phyloP scores from a whole-genome alignment of 1,140 invertebrate genomes.

The Antheraea mylitta region DNA sequence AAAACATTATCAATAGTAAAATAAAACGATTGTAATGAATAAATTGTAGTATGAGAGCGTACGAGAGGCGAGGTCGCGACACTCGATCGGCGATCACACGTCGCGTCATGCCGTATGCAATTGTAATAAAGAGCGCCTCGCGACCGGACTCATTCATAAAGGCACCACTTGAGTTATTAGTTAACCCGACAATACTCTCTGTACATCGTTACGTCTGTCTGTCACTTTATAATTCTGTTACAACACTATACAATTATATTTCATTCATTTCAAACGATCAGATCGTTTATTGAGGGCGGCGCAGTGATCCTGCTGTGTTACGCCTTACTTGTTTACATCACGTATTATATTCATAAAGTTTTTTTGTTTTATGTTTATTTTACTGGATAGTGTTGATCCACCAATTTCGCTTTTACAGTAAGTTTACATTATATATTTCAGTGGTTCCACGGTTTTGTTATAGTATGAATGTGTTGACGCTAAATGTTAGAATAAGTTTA shows the following conservation, averaged over 20 bases:
- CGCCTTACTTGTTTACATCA: too few relatives aligned
- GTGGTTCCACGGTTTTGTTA: too few relatives aligned
- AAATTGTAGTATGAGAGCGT: background rate
- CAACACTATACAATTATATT: background rate
- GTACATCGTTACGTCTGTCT: background rate
- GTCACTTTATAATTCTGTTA: constrained; percentile 1
- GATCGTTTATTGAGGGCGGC: background rate
- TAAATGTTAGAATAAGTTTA: too few relatives aligned
- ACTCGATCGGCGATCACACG: background rate
- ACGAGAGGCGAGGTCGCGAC: background rate
- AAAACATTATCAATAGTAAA: constrained; percentile 1
- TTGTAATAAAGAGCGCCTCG: constrained; percentile 7
- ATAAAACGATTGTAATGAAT: constrained; percentile 3
- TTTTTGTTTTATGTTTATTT: background rate
- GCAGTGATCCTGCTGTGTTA: too few relatives aligned
- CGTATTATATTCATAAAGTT: background rate
- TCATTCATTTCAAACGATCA: background rate
- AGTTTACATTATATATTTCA: too few relatives aligned
- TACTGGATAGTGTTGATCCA: too few relatives aligned
- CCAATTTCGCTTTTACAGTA: too few relatives aligned
- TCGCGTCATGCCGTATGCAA: constrained; percentile 7
- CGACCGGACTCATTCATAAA: constrained; percentile 13
- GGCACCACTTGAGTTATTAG: constrained; percentile 13
- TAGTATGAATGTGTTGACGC: too few relatives aligned
- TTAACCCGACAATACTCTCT: background rate